Base-by-base conservation (phyloP, 2,113 vertebrate genomes). In the Galbula dea region DNA sequence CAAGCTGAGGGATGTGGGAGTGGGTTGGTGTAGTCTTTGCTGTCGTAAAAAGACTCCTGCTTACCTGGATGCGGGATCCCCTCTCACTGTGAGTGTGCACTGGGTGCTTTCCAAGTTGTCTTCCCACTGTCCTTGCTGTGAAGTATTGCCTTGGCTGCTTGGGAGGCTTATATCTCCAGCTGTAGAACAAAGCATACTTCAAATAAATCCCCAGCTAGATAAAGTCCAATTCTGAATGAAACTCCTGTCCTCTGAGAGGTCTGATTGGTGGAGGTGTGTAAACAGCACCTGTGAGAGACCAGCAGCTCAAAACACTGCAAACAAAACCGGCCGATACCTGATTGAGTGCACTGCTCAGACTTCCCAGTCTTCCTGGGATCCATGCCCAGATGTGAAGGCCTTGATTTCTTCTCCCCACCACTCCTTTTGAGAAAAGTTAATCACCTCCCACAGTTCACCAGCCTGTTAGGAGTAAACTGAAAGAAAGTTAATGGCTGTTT, bases 151-250 rank as follows among this genome's bases (percentile, higher is more conserved):
- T 54, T 79, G 61, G 34, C 43, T 66, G 77, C 52, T 65, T 49
- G 6, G 54, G 51, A 57, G 74, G 46, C 17, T 94, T 93, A 5
- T 93, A 72, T 88, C 66, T 87, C 41, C 27, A 36, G 29, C 69
- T 58, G 49, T 71, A 34, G 58, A 85, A 66, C 41, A 82, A 75
- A 86, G n/a, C 57, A 9, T 72, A 72, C 89, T 84, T 90, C 87
- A 95, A 92, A 93, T 83, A 90, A 88, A 82, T 19, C 29, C 49
- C 39, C 11, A 32, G 54, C 48, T 7, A 91, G 93, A n/a, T 96
- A 93, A 95, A 93, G 94, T 88, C 77, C 81, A 79, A 11, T 65
- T 88, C 27, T 51, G 55, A 52, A 61, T 30, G 83, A 57, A 93
- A 78, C 57, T 65, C 48, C 57, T 2, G 11, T 79, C 58, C 12